Evolutionary conservation across 2,888 invertebrate species (phyloP).

Genomic region (Heliconius aoede): DNA sequence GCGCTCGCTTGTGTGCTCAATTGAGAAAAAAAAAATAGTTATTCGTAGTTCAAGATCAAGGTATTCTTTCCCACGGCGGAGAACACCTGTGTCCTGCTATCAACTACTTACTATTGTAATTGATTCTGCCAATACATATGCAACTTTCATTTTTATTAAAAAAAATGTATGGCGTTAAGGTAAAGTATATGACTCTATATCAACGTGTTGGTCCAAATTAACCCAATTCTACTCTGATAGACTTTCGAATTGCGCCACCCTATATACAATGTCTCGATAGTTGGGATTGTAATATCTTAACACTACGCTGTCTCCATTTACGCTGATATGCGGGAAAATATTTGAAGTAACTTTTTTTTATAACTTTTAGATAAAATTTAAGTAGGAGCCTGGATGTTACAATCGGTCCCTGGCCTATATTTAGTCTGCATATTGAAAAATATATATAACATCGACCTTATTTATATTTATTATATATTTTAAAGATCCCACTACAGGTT

Average conservation of each 20-base stretch:
- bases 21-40: conserved; percentile 54
- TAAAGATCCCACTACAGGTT: not conserved
- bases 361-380: no score
- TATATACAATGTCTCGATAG: no score
- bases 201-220: not conserved
- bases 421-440: no score
- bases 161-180: not conserved
- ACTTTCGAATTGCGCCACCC: no score
- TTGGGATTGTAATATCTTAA: no score
- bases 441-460: no score
- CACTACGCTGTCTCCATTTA: no score
- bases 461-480: not conserved
- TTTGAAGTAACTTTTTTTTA: no score
- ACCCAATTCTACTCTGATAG: no score
- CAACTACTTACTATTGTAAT: conserved; percentile 50
- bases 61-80: conserved; percentile 71
- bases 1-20: conserved; percentile 49
- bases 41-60: conserved; percentile 64
- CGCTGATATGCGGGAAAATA: no score
- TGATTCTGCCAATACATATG: conserved; percentile 46
- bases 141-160: conserved; percentile 25
- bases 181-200: not conserved
- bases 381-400: not conserved
- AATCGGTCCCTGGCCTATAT: not conserved
- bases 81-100: conserved; percentile 72